A percentile compares a stretch with the other conserved stretches of the same genome.
Conservation (phyloP, 2,113 vertebrate genomes). For the Podocnemis expansa region DNA sequence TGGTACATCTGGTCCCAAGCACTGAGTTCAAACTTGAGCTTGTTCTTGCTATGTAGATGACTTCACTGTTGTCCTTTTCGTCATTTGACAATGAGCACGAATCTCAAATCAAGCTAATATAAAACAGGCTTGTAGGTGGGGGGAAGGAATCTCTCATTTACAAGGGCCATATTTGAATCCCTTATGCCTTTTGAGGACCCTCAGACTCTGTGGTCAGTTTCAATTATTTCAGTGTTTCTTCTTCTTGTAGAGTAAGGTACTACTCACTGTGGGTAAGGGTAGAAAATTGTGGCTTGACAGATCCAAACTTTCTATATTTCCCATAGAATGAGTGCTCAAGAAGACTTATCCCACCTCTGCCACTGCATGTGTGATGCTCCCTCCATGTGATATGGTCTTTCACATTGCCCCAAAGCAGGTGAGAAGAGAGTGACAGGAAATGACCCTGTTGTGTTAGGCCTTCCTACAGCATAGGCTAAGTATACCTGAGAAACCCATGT, state of each 20-base stretch:
- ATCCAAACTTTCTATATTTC: not conserved
- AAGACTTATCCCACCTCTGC: not conserved
- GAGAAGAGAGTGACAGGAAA: accelerated
- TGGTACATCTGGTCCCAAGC: not conserved
- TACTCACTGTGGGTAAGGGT: not conserved
- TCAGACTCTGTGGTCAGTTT: not conserved
- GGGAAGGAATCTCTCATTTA: not conserved
- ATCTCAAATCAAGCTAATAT: not conserved
- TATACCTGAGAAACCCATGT: not conserved
- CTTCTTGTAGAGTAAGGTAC: not conserved
- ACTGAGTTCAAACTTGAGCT: not conserved
- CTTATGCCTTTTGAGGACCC: not conserved
- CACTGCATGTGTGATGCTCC: not conserved
- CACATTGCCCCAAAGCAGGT: not conserved
- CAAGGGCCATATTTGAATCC: accelerated
- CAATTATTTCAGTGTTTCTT: not conserved
- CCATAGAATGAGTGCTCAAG: not conserved
- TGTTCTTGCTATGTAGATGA: not conserved
- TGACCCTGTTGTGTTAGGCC: not conserved
- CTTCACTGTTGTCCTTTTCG: not conserved
- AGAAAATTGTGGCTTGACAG: not conserved
- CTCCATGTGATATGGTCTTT: not conserved
- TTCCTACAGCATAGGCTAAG: not conserved
- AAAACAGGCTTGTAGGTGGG: not conserved
- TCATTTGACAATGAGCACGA: not conserved